These are phyloP conservation scores for Cacoxenus indagator DNA, from an alignment of 2,888 invertebrate genomes.

Conservation along the genomic window DNA sequence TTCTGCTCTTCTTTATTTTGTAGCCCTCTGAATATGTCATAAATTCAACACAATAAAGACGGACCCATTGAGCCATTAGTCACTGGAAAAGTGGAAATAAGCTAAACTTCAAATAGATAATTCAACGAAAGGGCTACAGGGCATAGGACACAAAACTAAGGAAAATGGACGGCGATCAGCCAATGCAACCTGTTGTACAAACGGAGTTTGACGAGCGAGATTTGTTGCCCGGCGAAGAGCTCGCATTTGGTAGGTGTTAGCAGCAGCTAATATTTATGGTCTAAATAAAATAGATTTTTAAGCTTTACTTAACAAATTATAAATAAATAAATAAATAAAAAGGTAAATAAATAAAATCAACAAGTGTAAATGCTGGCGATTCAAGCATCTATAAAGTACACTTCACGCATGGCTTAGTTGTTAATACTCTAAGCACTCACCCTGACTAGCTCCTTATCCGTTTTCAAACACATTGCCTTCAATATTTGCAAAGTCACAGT, in stretches of 20 bases:
- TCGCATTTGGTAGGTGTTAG: slow-evolving; percentile 66
- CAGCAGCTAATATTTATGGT: background rate
- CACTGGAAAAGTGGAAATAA: background rate
- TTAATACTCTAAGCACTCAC: background rate
- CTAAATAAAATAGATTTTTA: too few species aligned
- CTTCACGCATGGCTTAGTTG: background rate
- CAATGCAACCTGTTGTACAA: slow-evolving; percentile 42
- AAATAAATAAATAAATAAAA: too few species aligned
- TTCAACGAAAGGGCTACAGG: background rate
- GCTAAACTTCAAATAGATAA: background rate
- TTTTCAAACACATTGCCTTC: too few species aligned
- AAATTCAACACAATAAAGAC: background rate
- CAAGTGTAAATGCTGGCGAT: background rate
- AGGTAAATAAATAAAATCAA: background rate
- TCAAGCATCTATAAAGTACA: background rate
- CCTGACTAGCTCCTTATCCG: background rate
- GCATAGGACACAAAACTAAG: slow-evolving; percentile 31
- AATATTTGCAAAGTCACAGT: too few species aligned
- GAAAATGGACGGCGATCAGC: background rate
- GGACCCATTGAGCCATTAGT: background rate
- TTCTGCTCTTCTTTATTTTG: background rate
- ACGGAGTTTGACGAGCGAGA: background rate
- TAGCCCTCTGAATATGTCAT: background rate
- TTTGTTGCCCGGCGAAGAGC: slow-evolving; percentile 54
- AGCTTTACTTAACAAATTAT: background rate